Base-by-base conservation (phyloP, 2,113 vertebrate species). In the Calidris pugnax region DNA sequence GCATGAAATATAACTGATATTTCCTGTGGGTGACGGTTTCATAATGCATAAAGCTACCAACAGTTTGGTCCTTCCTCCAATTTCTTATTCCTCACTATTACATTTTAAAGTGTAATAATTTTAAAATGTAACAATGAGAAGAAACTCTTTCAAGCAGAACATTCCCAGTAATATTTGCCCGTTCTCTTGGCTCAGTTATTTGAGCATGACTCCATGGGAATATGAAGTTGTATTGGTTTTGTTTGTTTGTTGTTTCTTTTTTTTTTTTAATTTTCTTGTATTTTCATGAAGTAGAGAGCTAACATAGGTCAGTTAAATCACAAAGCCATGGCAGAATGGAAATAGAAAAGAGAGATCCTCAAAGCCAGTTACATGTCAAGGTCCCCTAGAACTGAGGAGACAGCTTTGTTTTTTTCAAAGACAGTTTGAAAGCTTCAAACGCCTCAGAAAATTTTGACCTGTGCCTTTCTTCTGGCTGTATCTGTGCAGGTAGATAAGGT, bases 291-390 rank as follows among this genome's bases (percentile, higher is more conserved):
- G 30, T 9, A 43, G 37, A 33, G 18, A 21, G 23, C 56, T 37
- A 33, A 22, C 22, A 22, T 11, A 60, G 66, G 12, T 62, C 66
- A 72, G 39, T 37, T 33, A 48, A 82, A 67, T 28, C 59, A n/a
- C n/a, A 45, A 85, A 89, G 60, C 2, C 53, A 30, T 10, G 14
- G 22, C 8, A 20, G 23, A 43, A 21, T 18, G 23, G 63, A n/a
- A 72, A 60, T 51, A 39, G 41, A 27, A 50, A 41, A 69, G 62
- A 20, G 22, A 84, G 26, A 32, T 15, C 30, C 30, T 69, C 66
- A 24, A 37, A 63, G 55, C 14, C 4, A 8, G 22, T 30, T 30
- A 10, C 15, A 4, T 19, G 10, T 19, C 0, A 0, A 51, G 18
- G 18, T 39, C 3, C 15, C 15, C 35, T 37, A 26, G 28, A 41